A percentile compares a stretch with the other conserved stretches of the same genome.
Conservation (phyloP, 2,113 vertebrate genomes). For the Oophaga pumilio region DNA sequence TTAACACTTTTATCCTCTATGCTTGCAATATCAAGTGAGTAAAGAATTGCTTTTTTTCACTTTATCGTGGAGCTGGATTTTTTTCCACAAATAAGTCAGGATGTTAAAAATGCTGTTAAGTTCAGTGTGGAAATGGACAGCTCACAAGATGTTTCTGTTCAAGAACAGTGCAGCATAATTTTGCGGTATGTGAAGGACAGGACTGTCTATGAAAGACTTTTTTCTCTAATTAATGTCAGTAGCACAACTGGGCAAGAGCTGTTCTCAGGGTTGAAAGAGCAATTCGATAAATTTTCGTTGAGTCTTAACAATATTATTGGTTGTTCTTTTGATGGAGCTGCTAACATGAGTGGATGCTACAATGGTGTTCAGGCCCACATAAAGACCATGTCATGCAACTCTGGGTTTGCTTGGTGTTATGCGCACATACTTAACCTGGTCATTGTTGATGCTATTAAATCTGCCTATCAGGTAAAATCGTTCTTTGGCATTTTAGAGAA, state of each 20-base stretch:
- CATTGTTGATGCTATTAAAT: too few relatives aligned
- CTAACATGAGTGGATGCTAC: neutral
- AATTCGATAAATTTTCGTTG: neutral
- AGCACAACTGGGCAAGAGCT: too few relatives aligned
- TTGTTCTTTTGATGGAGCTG: neutral
- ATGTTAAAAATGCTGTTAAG: neutral
- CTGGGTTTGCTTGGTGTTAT: neutral
- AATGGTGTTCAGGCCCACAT: neutral
- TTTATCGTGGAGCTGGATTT: too few relatives aligned
- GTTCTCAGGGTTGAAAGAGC: too few relatives aligned
- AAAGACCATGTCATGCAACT: neutral
- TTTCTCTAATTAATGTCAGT: neutral
- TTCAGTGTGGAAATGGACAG: neutral
- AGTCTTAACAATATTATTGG: neutral
- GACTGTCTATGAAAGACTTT: neutral
- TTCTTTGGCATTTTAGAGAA: too few relatives aligned
- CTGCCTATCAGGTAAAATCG: too few relatives aligned
- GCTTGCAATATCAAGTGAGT: too few relatives aligned
- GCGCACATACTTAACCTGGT: neutral
- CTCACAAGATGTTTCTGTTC: neutral
- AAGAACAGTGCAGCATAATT: slow-evolving; percentile 9
- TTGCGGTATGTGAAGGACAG: neutral
- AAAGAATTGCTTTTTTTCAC: too few relatives aligned
- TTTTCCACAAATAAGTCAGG: neutral
- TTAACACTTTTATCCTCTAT: too few relatives aligned